Conservation (phyloP, 2,113 vertebrate species). For the Propithecus coquereli region DNA sequence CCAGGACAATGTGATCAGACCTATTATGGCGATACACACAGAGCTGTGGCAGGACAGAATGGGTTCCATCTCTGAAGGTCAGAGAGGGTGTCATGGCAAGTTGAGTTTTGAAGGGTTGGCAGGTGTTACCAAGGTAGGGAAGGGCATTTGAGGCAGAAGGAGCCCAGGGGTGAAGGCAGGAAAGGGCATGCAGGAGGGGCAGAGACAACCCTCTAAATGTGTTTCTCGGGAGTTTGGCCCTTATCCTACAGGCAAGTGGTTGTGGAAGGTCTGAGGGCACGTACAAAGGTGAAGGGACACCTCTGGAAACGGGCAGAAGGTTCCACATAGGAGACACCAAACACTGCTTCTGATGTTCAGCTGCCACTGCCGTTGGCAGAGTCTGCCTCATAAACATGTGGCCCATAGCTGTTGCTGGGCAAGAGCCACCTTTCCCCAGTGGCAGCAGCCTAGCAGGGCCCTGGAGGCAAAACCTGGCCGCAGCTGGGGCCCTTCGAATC, state of each 20-base stretch:
- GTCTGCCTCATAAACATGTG: not conserved
- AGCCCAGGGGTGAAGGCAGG: not conserved
- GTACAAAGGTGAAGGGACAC: not conserved
- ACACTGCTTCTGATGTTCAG: not conserved
- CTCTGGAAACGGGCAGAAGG: not conserved
- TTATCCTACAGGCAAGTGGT: not conserved
- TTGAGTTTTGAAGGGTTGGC: not conserved
- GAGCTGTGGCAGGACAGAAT: not conserved
- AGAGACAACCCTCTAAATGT: too few species aligned
- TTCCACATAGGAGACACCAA: not conserved
- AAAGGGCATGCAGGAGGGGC: accelerated
- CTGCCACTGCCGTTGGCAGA: not conserved
- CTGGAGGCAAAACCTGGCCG: not conserved
- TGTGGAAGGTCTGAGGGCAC: not conserved
- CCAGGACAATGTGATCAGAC: not conserved
- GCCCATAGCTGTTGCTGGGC: not conserved
- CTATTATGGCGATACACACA: accelerated
- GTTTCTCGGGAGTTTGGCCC: not conserved
- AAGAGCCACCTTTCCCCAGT: not conserved
- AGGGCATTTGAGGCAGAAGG: not conserved
- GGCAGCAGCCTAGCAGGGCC: not conserved
- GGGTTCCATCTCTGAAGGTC: not conserved
- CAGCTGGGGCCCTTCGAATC: not conserved
- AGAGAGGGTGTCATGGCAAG: not conserved
- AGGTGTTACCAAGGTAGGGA: not conserved